phyloP scores from a whole-genome alignment of 2,888 invertebrate species.

The Macrosoma leucophasiata region DNA sequence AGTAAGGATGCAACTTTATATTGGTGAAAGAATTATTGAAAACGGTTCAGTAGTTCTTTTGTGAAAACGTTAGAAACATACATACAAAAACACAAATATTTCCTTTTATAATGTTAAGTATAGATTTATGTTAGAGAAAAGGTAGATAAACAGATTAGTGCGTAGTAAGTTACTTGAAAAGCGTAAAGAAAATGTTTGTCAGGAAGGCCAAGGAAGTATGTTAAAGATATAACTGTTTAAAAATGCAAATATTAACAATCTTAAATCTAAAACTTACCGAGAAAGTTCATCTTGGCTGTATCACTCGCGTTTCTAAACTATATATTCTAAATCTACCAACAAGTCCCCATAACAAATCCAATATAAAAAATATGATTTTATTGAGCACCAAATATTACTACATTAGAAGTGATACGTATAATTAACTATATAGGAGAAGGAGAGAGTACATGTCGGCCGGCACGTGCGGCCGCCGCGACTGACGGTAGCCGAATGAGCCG shows the following conservation, averaged over 20 bases:
- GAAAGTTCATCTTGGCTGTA: constrained; percentile 60
- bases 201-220: no score
- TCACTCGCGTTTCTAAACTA: constrained; percentile 39
- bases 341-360: constrained; percentile 53
- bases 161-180: no score
- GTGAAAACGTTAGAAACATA: no score
- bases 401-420: constrained; percentile 70
- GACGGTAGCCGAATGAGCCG: constrained; percentile 56
- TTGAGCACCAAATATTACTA: constrained; percentile 62
- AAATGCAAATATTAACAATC: background rate
- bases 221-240: constrained; percentile 16
- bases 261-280: constrained; percentile 47
- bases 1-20: no score
- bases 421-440: constrained; percentile 42
- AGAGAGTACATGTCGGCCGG: constrained; percentile 44
- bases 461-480: constrained; percentile 44
- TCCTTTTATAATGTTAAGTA: no score
- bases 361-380: constrained; percentile 60
- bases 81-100: no score
- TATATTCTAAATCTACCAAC: constrained; percentile 42
- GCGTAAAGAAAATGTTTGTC: no score
- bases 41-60: no score
- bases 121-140: no score
- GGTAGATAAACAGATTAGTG: no score
- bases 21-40: no score